Evolutionary conservation across 2,888 invertebrate genomes (phyloP).

Genomic region (Eilema caniola): DNA sequence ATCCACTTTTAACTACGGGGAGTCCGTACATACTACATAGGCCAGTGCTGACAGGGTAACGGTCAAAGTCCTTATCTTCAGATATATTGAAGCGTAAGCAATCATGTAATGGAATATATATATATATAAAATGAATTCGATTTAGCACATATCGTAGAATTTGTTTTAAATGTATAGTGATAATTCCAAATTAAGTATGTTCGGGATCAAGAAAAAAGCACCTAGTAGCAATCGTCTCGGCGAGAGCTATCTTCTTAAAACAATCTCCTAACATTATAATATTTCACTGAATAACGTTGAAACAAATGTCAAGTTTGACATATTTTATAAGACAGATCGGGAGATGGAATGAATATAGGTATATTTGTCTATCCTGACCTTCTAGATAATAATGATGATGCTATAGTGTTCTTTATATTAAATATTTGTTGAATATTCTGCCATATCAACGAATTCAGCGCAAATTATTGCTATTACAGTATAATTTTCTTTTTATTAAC

Average conservation of each 20-base stretch:
- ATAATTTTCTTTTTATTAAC: neutral
- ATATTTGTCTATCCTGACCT: neutral
- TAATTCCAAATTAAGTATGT: neutral
- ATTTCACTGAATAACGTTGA: too few species aligned
- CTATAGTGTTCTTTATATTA: neutral
- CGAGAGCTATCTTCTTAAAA: neutral
- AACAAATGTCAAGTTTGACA: neutral
- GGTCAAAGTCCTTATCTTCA: too few species aligned
- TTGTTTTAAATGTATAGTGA: too few species aligned
- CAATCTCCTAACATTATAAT: too few species aligned
- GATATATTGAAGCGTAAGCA: too few species aligned
- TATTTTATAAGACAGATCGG: neutral
- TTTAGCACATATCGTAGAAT: too few species aligned
- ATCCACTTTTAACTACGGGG: too few species aligned
- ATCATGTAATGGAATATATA: too few species aligned
- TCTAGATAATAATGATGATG: constrained; percentile 3
- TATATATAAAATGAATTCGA: too few species aligned
- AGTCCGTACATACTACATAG: too few species aligned
- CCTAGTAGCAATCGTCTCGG: neutral
- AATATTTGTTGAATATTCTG: constrained; percentile 9
- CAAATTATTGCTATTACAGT: neutral
- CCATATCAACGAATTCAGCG: neutral
- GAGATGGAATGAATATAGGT: neutral
- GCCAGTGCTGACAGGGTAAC: too few species aligned
- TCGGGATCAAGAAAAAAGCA: neutral